Conservation (phyloP, 1,140 invertebrate genomes). For the Zaprionus ghesquierei region DNA sequence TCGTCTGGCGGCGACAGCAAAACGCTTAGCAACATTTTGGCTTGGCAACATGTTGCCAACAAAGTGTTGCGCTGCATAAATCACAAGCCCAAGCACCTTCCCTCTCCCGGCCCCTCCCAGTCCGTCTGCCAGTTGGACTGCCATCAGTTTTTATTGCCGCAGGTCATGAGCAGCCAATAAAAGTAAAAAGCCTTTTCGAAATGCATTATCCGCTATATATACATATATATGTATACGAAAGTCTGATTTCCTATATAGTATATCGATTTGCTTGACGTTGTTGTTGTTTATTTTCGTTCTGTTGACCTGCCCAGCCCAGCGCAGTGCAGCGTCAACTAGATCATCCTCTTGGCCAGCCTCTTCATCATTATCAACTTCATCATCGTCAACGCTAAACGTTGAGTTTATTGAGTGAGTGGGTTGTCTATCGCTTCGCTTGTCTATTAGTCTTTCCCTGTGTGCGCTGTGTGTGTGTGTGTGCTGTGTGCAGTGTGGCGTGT, state of each 20-base stretch:
- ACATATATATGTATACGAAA: not conserved
- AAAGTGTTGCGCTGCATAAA: conserved; percentile 13
- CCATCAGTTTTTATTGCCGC: conserved; percentile 68
- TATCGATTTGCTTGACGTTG: conserved; percentile 17
- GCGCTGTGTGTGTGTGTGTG: not conserved
- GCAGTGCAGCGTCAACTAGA: conserved; percentile 12
- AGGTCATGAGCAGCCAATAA: conserved; percentile 75
- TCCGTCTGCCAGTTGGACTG: not conserved
- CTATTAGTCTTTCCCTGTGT: not conserved
- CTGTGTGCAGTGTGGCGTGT: conserved; percentile 11
- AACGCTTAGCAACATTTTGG: conserved; percentile 7
- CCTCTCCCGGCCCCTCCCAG: too few relatives aligned
- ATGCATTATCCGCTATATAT: conserved; percentile 44
- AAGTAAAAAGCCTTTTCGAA: conserved; percentile 45
- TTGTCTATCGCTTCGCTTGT: conserved; percentile 15
- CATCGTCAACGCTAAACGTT: conserved; percentile 10
- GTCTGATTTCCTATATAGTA: conserved; percentile 29
- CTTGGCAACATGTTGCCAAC: conserved; percentile 13
- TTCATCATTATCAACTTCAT: conserved; percentile 6
- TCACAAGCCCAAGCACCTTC: too few relatives aligned
- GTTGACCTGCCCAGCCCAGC: conserved; percentile 15
- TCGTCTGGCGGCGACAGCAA: conserved; percentile 21
- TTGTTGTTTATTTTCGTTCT: conserved; percentile 6
- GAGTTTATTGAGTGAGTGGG: conserved; percentile 39
- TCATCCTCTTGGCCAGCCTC: conserved; percentile 3